Evolutionary conservation across 2,113 vertebrate species (phyloP).

Genomic region (Rafetus swinhoei): DNA sequence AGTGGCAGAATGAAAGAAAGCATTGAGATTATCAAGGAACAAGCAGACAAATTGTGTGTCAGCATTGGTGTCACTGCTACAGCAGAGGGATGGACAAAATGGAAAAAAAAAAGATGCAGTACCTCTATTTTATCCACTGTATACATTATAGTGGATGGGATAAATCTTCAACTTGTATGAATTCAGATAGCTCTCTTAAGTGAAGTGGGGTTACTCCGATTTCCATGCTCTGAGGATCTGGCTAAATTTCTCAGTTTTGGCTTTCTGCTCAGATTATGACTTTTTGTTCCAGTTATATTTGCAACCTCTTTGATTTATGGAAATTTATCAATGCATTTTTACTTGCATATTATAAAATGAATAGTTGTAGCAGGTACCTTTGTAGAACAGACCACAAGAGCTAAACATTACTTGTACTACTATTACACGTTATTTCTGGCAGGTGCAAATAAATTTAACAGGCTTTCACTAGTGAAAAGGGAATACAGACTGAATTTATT

Average conservation of each 20-base stretch:
- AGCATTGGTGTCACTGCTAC: background rate
- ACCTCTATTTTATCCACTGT: background rate
- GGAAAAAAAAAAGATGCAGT: background rate
- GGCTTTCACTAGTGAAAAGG: background rate
- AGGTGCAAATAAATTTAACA: background rate
- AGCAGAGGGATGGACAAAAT: background rate
- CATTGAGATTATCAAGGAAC: background rate
- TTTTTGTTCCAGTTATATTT: background rate
- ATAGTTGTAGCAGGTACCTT: background rate
- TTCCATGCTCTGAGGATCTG: background rate
- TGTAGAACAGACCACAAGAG: background rate
- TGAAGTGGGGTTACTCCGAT: rapidly evolving
- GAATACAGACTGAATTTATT: background rate
- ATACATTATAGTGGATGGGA: background rate
- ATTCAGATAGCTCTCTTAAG: background rate
- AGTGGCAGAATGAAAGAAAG: background rate
- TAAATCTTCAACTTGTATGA: background rate
- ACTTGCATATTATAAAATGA: background rate
- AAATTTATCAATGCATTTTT: background rate
- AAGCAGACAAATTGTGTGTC: background rate
- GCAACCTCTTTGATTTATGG: background rate
- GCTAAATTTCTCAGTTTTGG: rapidly evolving
- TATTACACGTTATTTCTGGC: background rate
- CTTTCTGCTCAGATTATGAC: background rate
- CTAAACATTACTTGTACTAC: no score